A percentile compares a stretch with the other conserved stretches of the same genome.
phyloP scores from a whole-genome alignment of 2,797 vertebrate species.

The Cottoperca gobio region DNA sequence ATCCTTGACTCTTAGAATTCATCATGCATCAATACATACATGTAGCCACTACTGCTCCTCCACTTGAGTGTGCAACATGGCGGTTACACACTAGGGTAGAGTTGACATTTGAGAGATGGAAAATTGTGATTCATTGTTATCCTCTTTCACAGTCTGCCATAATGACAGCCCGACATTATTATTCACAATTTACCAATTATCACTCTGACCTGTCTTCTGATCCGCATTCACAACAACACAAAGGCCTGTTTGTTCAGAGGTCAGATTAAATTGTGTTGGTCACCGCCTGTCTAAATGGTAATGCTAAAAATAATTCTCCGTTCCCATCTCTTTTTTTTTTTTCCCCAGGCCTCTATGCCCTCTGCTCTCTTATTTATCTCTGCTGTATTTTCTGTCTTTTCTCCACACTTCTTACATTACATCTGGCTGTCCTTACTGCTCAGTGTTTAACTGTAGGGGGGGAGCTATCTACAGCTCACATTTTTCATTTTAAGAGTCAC shows the following conservation, averaged over 20 bases:
- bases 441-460: not conserved
- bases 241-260: slow-evolving; percentile 53
- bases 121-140: slow-evolving; percentile 29
- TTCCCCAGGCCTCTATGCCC: not conserved
- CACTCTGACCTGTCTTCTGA: slow-evolving; percentile 48
- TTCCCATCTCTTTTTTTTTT: slow-evolving; percentile 13
- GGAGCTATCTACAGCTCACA: not conserved
- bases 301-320: slow-evolving; percentile 57
- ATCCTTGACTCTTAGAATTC: slow-evolving; percentile 29
- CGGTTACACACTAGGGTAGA: not conserved
- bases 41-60: not conserved
- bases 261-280: slow-evolving; percentile 64
- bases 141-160: slow-evolving; percentile 26
- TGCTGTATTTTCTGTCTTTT: not conserved
- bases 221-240: slow-evolving; percentile 47
- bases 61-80: slow-evolving; percentile 2
- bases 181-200: slow-evolving; percentile 71
- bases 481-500: slow-evolving; percentile 12
- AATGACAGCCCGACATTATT: slow-evolving; percentile 51
- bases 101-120: not conserved
- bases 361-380: slow-evolving; percentile 23
- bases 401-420: slow-evolving; percentile 14
- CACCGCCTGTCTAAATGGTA: slow-evolving; percentile 54
- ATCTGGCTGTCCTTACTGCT: not conserved
- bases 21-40: slow-evolving; percentile 1